A percentile compares a stretch with the other conserved stretches of the same genome.
These are phyloP conservation scores for Oreochromis mossambicus DNA, from an alignment of 2,797 vertebrate species.

Conservation along the genomic window DNA sequence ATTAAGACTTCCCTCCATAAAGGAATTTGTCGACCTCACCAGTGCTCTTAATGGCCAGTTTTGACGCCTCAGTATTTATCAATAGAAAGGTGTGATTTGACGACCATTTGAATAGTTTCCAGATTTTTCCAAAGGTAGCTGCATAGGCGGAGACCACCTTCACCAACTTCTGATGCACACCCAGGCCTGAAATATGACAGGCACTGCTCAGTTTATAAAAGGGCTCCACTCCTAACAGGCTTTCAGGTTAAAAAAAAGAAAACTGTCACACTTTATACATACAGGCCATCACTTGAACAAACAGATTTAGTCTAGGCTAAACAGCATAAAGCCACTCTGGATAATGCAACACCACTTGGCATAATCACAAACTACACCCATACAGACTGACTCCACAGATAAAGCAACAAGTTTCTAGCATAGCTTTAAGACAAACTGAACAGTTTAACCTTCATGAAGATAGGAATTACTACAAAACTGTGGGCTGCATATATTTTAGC, in stretches of 20 bases:
- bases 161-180: not conserved
- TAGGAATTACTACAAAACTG: not conserved
- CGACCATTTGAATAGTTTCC: not conserved
- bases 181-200: not conserved
- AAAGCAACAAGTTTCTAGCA: not conserved
- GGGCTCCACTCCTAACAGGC: not conserved
- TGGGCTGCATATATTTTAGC: not conserved
- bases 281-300: not conserved
- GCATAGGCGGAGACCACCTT: not conserved
- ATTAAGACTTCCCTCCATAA: not conserved
- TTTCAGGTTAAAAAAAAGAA: not conserved
- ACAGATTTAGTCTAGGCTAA: not conserved
- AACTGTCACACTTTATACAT: not conserved
- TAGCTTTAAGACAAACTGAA: not conserved
- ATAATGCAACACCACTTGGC: not conserved
- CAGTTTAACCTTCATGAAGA: not conserved
- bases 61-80: not conserved
- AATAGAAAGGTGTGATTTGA: not conserved
- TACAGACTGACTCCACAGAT: not conserved
- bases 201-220: not conserved
- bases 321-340: not conserved
- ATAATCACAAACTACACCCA: not conserved
- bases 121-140: not conserved
- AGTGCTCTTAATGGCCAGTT: not conserved
- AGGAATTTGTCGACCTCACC: not conserved